Evolutionary conservation across 2,113 vertebrate genomes (phyloP), one percentile per base, ranked within the genome.

Genomic region (Phalacrocorax carbo): DNA sequence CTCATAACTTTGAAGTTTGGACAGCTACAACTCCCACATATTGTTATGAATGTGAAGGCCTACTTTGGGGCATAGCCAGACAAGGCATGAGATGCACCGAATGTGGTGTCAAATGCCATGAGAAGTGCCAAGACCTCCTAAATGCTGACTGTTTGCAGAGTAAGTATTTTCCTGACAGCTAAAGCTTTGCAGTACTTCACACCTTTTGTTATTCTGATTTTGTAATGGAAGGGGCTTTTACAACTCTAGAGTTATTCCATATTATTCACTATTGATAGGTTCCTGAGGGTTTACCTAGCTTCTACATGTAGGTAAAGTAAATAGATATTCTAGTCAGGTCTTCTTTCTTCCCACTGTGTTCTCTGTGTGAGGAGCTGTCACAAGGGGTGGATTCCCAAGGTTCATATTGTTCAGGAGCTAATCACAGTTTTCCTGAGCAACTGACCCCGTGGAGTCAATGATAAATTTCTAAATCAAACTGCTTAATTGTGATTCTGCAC

Each of bases 1-100:
- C 99, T 10, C 99, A 99, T 88, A 99, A 99, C 94, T 99, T 99
- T 12, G 99, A 99, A 96, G 98, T 99, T 32, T 99, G 99, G 99
- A 99, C 99, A 2, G 99, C 99, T 29, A 99, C 99, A 3, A 99
- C 99, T 7, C 99, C 99, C 72, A 99, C 99, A 20, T 99, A 99
- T 96, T 99, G 99, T 87, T 99, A 99, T 23, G 99, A 99, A 96
- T 99, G 99, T 25, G 99, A 99, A 97, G 99, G 99, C 4, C 98
- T 99, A 23, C 98, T 99, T 66, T 99, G 99, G 99, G 99, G 99
- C 85, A 99, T 99, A 15, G 99, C 99, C 16, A 98, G 99, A 5
- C 99, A 99, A 98, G 99, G 99, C 90, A 99, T 99, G 99, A 99
- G 98, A 90, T 99, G 99, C 97, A 98, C 99, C 0, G 99, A 99